phyloP scores from a whole-genome alignment of 2,113 vertebrate species.

The Cranoglanis bouderius region DNA sequence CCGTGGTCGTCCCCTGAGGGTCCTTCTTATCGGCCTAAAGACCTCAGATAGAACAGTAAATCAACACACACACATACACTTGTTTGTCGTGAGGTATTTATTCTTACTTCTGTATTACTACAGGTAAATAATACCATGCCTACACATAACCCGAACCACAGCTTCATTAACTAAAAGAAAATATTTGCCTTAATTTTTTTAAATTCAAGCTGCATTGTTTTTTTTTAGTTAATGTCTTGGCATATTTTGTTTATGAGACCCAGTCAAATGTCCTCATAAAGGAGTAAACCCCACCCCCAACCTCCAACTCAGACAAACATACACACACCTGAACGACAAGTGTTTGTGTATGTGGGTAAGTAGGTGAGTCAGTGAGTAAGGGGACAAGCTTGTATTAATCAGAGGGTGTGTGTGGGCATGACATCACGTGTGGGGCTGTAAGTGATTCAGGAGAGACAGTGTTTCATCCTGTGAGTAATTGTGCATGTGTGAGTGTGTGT shows the following conservation, averaged over 20 bases:
- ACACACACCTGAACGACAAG: slow-evolving; percentile 10
- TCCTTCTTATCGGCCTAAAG: slow-evolving; percentile 91
- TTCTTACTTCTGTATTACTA: not conserved
- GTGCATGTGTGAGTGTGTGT: slow-evolving; percentile 1
- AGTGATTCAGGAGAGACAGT: slow-evolving; percentile 22
- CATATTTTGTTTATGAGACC: not conserved
- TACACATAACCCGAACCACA: not conserved
- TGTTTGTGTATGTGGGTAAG: not conserved
- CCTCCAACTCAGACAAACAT: not conserved
- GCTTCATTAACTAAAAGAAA: not conserved
- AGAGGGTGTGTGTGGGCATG: slow-evolving; percentile 39
- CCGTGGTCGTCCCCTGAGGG: slow-evolving; percentile 83
- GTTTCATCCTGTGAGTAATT: slow-evolving; percentile 31
- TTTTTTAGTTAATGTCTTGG: no score
- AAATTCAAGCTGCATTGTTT: not conserved
- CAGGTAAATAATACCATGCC: not conserved
- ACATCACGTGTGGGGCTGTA: slow-evolving; percentile 27
- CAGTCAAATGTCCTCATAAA: not conserved
- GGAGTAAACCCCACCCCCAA: not conserved
- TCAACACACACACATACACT: slow-evolving; percentile 1
- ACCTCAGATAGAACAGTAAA: slow-evolving; percentile 40
- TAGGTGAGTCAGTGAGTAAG: slow-evolving; percentile 36
- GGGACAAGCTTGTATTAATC: slow-evolving; percentile 38
- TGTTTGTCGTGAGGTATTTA: not conserved
- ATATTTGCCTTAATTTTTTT: not conserved